phyloP scores from a whole-genome alignment of 2,888 invertebrate species.

The Cheilosia vulpina region DNA sequence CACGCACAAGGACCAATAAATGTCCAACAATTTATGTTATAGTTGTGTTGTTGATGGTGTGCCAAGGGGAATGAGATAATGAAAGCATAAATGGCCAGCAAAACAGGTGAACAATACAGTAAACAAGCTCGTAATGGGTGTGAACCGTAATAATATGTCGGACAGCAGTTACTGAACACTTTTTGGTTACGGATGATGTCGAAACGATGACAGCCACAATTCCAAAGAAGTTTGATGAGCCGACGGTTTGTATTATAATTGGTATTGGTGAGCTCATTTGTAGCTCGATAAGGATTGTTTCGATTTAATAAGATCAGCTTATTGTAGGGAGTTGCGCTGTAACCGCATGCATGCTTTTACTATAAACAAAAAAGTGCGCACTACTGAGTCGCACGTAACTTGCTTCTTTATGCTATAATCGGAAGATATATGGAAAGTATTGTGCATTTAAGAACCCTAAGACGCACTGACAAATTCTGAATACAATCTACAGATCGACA shows the following conservation, averaged over 20 bases:
- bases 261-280: background rate
- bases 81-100: slow-evolving; percentile 37
- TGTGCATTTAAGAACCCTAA: no score
- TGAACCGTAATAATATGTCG: slow-evolving; percentile 17
- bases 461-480: no score
- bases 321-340: no score
- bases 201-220: background rate
- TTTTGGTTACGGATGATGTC: no score
- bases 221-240: background rate
- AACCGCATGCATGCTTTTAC: no score
- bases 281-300: no score
- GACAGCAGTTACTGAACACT: slow-evolving; percentile 11
- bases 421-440: no score
- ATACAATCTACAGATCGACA: no score
- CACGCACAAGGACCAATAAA: slow-evolving; percentile 47
- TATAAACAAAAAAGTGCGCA: no score
- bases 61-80: slow-evolving; percentile 51
- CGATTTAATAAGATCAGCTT: no score
- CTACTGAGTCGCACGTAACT: no score
- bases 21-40: slow-evolving; percentile 55
- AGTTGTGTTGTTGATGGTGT: slow-evolving; percentile 56
- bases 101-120: slow-evolving; percentile 49
- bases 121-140: slow-evolving; percentile 42
- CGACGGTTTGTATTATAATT: background rate
- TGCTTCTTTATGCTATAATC: no score